A percentile compares a stretch with the other conserved stretches of the same genome.
These are phyloP conservation scores for Acanthaster planci DNA, from an alignment of 35 echinoderm and acorn worm genomes.

Conservation along the genomic window DNA sequence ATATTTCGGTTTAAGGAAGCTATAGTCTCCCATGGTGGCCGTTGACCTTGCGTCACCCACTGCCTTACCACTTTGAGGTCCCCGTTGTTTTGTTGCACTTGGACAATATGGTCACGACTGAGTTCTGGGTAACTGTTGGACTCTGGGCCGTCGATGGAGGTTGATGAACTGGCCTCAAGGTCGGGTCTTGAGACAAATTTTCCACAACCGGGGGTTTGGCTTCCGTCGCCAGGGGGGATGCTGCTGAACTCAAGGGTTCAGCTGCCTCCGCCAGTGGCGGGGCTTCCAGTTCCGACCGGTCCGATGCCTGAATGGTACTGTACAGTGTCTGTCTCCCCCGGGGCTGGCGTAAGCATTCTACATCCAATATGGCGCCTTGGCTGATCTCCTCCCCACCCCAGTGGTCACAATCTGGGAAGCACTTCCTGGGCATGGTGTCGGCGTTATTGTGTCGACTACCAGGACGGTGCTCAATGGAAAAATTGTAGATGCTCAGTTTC, in stretches of 20 bases:
- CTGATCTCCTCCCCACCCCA: neutral
- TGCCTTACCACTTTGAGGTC: no score
- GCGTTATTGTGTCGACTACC: constrained; percentile 51
- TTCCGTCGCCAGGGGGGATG: no score
- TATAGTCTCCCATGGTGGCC: constrained; percentile 2
- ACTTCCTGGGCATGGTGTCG: constrained; percentile 57
- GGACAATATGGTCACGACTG: neutral
- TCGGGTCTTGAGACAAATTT: neutral
- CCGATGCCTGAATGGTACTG: neutral
- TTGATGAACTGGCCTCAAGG: neutral
- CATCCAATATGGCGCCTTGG: neutral
- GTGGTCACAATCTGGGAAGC: neutral
- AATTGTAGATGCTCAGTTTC: constrained; percentile 32
- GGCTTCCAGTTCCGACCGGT: neutral
- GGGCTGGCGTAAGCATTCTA: neutral
- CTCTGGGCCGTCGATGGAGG: neutral
- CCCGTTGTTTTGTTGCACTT: neutral
- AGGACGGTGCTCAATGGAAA: constrained; percentile 43
- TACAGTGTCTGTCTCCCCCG: neutral
- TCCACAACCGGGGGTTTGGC: no score
- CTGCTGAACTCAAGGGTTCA: no score
- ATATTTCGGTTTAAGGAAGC: neutral
- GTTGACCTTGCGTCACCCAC: neutral
- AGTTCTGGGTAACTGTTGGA: neutral
- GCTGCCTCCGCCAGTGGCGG: no score